phyloP scores from a whole-genome alignment of 2,888 invertebrate species.

The Cryptocheilus praepositus region DNA sequence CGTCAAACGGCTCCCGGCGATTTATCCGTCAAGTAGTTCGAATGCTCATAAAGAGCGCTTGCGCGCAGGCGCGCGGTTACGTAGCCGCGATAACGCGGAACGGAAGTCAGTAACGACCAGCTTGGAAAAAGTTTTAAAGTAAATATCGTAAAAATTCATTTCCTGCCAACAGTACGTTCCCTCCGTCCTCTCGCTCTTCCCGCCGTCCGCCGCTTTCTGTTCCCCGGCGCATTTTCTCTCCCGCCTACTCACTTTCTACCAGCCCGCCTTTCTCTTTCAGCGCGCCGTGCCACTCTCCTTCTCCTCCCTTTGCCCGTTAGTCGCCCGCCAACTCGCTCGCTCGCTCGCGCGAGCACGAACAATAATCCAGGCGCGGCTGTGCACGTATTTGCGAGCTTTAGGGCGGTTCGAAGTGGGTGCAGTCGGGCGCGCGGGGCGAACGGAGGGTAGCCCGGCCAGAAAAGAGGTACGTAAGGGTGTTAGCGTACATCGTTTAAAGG shows the following conservation, averaged over 20 bases:
- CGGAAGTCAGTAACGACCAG: constrained; percentile 56
- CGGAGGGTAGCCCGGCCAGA: constrained; percentile 29
- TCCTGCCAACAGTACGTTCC: constrained; percentile 58
- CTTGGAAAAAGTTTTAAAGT: constrained; percentile 57
- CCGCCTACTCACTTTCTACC: constrained; percentile 10
- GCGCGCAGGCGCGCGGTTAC: constrained; percentile 25
- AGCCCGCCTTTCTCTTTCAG: not conserved
- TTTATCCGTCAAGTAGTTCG: constrained; percentile 13
- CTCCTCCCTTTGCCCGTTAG: constrained; percentile 9
- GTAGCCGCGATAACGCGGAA: constrained; percentile 42
- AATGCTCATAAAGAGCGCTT: constrained; percentile 23
- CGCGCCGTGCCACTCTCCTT: constrained; percentile 11
- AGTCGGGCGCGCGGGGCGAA: constrained; percentile 27
- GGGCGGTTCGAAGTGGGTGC: constrained; percentile 27
- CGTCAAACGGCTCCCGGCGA: constrained; percentile 32
- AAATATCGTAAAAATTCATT: constrained; percentile 66
- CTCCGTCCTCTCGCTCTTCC: constrained; percentile 38
- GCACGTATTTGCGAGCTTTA: constrained; percentile 49
- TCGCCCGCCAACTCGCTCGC: constrained; percentile 2
- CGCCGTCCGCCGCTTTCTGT: not conserved
- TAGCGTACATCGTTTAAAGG: constrained; percentile 63
- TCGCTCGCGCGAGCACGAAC: constrained; percentile 38
- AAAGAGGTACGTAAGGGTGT: constrained; percentile 37
- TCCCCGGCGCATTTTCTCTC: not conserved
- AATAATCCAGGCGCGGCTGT: constrained; percentile 51